Conservation (phyloP, 2,113 vertebrate genomes). For the Stomatorhinus ivindoensis region DNA sequence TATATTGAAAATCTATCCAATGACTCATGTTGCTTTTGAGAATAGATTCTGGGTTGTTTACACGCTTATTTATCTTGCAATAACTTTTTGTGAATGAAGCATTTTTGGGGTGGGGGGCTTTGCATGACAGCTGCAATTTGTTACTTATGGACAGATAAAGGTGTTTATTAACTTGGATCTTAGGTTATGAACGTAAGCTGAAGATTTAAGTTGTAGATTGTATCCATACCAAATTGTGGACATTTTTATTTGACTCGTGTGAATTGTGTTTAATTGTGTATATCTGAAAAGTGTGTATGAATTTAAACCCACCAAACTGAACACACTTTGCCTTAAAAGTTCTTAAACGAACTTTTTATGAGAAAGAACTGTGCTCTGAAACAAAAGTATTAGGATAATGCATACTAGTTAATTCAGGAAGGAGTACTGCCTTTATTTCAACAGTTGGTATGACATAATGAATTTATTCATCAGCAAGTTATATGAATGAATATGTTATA, state of each 20-base stretch:
- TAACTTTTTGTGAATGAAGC: slow-evolving; percentile 67
- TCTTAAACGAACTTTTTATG: slow-evolving; percentile 61
- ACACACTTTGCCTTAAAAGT: slow-evolving; percentile 76
- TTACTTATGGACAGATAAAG: slow-evolving; percentile 63
- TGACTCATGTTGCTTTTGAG: slow-evolving; percentile 64
- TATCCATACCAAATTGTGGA: slow-evolving; percentile 67
- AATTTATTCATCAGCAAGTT: slow-evolving; percentile 69
- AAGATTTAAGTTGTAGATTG: slow-evolving; percentile 58
- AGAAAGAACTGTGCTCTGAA: slow-evolving; percentile 69
- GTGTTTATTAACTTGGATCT: slow-evolving; percentile 60
- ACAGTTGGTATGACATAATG: slow-evolving; percentile 64
- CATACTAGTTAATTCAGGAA: slow-evolving; percentile 60
- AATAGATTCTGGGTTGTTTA: slow-evolving; percentile 70
- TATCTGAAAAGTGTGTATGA: slow-evolving; percentile 70
- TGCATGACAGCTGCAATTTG: slow-evolving; percentile 73
- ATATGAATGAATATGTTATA: slow-evolving; percentile 67
- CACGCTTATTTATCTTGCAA: slow-evolving; percentile 75
- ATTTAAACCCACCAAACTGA: slow-evolving; percentile 70
- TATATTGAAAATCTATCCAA: slow-evolving; percentile 70
- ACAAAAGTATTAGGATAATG: slow-evolving; percentile 61
- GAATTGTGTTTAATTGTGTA: slow-evolving; percentile 61
- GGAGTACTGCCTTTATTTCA: slow-evolving; percentile 67
- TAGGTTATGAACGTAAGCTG: slow-evolving; percentile 49
- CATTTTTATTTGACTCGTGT: slow-evolving; percentile 50
- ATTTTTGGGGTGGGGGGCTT: slow-evolving; percentile 57